Conservation (phyloP, 2,113 vertebrate species). For the Pollachius pollachius region DNA sequence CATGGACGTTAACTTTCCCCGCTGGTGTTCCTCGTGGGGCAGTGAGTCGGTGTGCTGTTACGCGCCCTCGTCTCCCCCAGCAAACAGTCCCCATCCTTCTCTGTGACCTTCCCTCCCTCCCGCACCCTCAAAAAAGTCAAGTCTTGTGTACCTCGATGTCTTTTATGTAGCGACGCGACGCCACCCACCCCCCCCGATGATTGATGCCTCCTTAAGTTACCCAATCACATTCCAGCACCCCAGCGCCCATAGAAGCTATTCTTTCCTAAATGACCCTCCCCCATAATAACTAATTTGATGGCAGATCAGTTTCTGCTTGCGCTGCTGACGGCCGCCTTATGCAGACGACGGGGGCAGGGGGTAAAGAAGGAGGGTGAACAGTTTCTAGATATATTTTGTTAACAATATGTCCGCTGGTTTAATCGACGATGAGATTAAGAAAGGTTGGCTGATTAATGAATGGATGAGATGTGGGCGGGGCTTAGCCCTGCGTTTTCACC, state of each 20-base stretch:
- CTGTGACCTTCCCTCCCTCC: slow-evolving; percentile 63
- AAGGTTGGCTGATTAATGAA: slow-evolving; percentile 54
- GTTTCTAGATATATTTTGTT: no score
- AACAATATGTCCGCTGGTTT: slow-evolving; percentile 11
- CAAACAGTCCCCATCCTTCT: slow-evolving; percentile 33
- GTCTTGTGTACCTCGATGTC: slow-evolving; percentile 16
- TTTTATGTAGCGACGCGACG: slow-evolving; percentile 57
- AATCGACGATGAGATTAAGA: slow-evolving; percentile 3
- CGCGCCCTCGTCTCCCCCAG: slow-evolving; percentile 22
- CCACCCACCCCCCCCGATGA: slow-evolving; percentile 30
- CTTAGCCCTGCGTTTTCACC: no score
- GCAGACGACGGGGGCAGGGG: no score
- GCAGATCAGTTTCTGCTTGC: slow-evolving; percentile 48
- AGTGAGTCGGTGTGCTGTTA: no score
- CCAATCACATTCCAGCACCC: slow-evolving; percentile 58
- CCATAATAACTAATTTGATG: no score
- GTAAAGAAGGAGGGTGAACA: no score
- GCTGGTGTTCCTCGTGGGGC: slow-evolving; percentile 46
- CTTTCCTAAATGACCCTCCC: slow-evolving; percentile 50
- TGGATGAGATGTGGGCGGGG: slow-evolving; percentile 3
- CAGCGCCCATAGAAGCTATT: slow-evolving; percentile 53
- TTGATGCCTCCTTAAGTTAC: slow-evolving; percentile 69
- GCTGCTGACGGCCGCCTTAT: slow-evolving; percentile 27
- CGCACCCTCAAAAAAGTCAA: slow-evolving; percentile 22
- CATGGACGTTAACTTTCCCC: slow-evolving; percentile 33